Evolutionary conservation across 1,140 invertebrate species (phyloP).

Genomic region (Sitodiplosis mosellana): DNA sequence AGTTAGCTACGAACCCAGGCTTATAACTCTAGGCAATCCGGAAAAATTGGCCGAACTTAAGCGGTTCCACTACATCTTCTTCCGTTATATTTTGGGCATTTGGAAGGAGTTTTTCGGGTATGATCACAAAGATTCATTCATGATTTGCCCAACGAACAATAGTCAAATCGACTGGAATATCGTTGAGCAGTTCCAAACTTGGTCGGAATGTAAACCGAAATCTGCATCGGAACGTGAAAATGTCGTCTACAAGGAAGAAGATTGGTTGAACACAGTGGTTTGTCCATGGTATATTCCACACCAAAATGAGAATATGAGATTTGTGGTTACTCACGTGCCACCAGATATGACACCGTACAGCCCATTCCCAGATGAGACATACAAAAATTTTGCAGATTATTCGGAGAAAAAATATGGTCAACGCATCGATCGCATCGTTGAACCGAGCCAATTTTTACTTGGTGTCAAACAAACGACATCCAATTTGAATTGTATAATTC

Average conservation of each 20-base stretch:
- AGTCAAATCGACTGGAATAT: slow-evolving; percentile 44
- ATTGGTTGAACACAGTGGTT: slow-evolving; percentile 53
- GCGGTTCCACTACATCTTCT: slow-evolving; percentile 49
- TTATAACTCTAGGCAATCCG: slow-evolving; percentile 31
- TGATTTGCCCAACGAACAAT: slow-evolving; percentile 47
- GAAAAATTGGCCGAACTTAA: slow-evolving; percentile 20
- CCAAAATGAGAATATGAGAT: slow-evolving; percentile 36
- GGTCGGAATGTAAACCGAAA: slow-evolving; percentile 5
- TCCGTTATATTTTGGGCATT: slow-evolving; percentile 43
- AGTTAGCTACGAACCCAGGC: slow-evolving; percentile 30
- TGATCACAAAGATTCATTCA: slow-evolving; percentile 45
- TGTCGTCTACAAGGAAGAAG: slow-evolving; percentile 36
- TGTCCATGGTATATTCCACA: slow-evolving; percentile 86
- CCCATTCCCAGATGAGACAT: slow-evolving; percentile 58
- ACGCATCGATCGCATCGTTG: slow-evolving; percentile 32
- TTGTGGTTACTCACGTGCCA: slow-evolving; percentile 69
- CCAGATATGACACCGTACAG: slow-evolving; percentile 55
- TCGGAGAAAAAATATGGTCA: slow-evolving; percentile 65
- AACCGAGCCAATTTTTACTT: slow-evolving; percentile 60
- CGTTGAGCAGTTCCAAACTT: slow-evolving; percentile 23
- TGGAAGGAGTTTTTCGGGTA: slow-evolving; percentile 63
- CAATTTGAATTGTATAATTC: slow-evolving; percentile 13
- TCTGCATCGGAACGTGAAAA: slow-evolving; percentile 30
- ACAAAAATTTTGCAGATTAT: slow-evolving; percentile 62
- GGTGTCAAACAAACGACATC: slow-evolving; percentile 62